A percentile compares a stretch with the other conserved stretches of the same genome.
Conservation (phyloP, 2,797 vertebrate species). For the Hemitrygon akajei region DNA sequence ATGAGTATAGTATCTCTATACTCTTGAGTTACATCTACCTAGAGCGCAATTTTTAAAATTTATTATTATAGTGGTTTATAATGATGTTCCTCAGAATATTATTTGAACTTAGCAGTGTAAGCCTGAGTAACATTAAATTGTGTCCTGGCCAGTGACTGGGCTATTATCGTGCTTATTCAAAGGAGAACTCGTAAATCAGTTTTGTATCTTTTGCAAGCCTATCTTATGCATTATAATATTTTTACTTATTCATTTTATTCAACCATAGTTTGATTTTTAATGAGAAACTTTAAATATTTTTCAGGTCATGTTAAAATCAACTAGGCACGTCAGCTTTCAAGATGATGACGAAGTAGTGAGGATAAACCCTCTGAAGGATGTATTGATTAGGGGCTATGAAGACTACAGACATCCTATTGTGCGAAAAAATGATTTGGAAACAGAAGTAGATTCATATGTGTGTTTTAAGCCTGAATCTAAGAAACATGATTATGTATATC, state of each 20-base stretch:
- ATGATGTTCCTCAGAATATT: not conserved
- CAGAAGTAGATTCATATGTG: slow-evolving; percentile 73
- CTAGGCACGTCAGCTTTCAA: slow-evolving; percentile 89
- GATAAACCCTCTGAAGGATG: slow-evolving; percentile 91
- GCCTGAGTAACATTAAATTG: not conserved
- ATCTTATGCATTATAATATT: not conserved
- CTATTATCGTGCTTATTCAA: not conserved
- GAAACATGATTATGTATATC: slow-evolving; percentile 86
- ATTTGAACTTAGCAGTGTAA: not conserved
- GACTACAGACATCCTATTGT: slow-evolving; percentile 96
- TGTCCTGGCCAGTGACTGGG: not conserved
- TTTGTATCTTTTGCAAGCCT: not conserved
- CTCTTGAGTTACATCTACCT: not conserved
- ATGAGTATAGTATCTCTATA: not conserved
- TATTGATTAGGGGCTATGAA: slow-evolving; percentile 88
- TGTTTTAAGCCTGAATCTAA: slow-evolving; percentile 89
- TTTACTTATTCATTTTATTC: not conserved
- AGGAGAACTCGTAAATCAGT: not conserved
- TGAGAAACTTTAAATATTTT: slow-evolving; percentile 5
- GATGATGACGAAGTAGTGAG: slow-evolving; percentile 96
- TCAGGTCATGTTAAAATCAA: slow-evolving; percentile 74
- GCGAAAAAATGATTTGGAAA: slow-evolving; percentile 84
- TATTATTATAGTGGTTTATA: not conserved
- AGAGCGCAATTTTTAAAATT: not conserved
- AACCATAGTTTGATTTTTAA: slow-evolving; percentile 8